phyloP scores from a whole-genome alignment of 2,888 invertebrate genomes.

The Osedax fenrisi region DNA sequence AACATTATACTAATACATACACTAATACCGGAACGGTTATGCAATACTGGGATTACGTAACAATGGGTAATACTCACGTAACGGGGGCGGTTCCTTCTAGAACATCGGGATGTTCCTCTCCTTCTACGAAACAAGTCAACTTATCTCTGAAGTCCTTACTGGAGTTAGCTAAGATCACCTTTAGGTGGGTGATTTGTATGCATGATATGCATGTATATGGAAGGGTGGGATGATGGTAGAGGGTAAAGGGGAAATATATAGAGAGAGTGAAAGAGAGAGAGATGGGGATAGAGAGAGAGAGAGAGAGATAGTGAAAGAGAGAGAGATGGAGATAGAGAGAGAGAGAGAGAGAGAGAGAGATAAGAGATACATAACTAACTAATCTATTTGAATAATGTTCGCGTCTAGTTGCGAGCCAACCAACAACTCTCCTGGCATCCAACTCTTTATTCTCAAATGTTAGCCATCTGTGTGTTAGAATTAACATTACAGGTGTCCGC shows the following conservation, averaged over 20 bases:
- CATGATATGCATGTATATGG: neutral
- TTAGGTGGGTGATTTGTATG: neutral
- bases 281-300: no score
- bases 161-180: slow-evolving; percentile 26
- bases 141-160: slow-evolving; percentile 19
- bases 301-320: neutral
- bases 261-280: neutral
- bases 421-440: slow-evolving; percentile 29
- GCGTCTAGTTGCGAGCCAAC: slow-evolving; percentile 25
- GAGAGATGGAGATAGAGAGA: neutral
- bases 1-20: no score
- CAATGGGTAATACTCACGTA: no score
- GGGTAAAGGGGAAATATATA: neutral
- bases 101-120: slow-evolving; percentile 15
- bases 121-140: slow-evolving; percentile 17
- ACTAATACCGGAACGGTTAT: no score
- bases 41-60: no score
- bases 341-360: neutral
- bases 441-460: slow-evolving; percentile 12
- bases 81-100: slow-evolving; percentile 17
- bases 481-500: no score
- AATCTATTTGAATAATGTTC: slow-evolving; percentile 27
- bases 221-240: neutral
- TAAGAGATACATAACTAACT: neutral
- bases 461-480: slow-evolving; percentile 25